These are phyloP conservation scores for Ylistrum balloti DNA, from an alignment of 1,140 invertebrate species.

Conservation along the genomic window DNA sequence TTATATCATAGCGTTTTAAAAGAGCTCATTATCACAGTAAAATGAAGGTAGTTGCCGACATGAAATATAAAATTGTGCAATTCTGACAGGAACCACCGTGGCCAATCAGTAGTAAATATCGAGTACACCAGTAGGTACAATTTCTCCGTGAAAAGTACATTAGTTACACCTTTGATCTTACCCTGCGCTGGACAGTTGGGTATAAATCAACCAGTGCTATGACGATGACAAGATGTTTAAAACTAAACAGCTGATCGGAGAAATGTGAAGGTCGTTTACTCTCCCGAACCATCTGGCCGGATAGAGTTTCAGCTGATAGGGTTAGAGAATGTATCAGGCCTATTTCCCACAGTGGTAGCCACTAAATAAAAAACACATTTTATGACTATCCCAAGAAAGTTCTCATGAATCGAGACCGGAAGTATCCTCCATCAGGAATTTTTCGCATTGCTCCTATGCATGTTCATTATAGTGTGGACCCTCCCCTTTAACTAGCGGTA, in stretches of 20 bases:
- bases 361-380: conserved; percentile 36
- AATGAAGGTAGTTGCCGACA: no score
- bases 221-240: conserved; percentile 23
- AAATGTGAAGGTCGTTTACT: background rate
- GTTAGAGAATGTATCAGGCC: conserved; percentile 30
- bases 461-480: background rate
- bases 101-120: background rate
- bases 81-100: background rate
- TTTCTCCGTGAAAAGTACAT: background rate
- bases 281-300: conserved; percentile 25
- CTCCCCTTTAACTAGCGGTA: background rate
- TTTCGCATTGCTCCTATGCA: conserved; percentile 32
- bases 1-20: no score
- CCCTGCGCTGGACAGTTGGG: background rate
- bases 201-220: background rate
- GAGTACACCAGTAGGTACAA: background rate
- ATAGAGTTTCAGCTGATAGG: conserved; percentile 12
- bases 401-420: conserved; percentile 17
- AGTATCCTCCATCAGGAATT: background rate
- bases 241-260: background rate
- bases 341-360: conserved; percentile 10
- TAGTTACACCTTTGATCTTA: background rate
- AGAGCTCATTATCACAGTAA: no score
- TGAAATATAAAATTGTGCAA: no score
- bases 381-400: conserved; percentile 38